Base-by-base conservation (phyloP, 2,113 vertebrate genomes). In the Thamnaconus septentrionalis region DNA sequence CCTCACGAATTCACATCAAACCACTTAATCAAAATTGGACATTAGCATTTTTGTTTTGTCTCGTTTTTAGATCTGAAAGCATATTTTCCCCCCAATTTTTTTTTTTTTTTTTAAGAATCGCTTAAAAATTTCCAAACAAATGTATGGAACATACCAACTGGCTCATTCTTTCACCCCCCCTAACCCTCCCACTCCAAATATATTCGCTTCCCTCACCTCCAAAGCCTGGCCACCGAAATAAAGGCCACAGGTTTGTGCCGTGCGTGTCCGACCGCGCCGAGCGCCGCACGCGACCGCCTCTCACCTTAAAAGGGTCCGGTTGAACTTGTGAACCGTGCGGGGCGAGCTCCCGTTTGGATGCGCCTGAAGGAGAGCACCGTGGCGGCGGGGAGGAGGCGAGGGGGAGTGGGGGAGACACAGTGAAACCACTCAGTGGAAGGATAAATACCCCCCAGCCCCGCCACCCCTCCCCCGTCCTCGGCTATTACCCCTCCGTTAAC, bases 401-500 rank as follows among this genome's bases (percentile, higher is more conserved):
- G 47, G 3, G 47, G 1, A n/a, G 52, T 64, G 71, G 74, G 69
- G 72, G 78, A 72, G 49, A 74, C 57, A 55, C 54, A 52, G 66
- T 75, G 76, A 73, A 85, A 75, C 66, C 73, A 80, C 83, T 87
- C 72, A 73, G 47, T 56, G 41, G 69, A 66, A 67, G 56, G 79
- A 85, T 83, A 83, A 75, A 86, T 81, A 84, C 74, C 77, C 77
- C 9, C 18, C 18, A 31, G 18, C 18, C 18, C 18, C 18, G 2
- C 18, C 18, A 31, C 18, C 18, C 18, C 18, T 31, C 18, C 18
- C 63, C 78, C 56, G 59, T 76, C 59, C 65, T 69, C 58, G 64
- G 64, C 79, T 71, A 81, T 87, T 75, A 73, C 63, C 62, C 75
- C 49, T 68, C 67, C 78, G 70, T 86, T 82, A 78, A 85, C 71